These are phyloP conservation scores for Ictidomys tridecemlineatus DNA, from an alignment of 2,113 vertebrate genomes.

Conservation along the genomic window DNA sequence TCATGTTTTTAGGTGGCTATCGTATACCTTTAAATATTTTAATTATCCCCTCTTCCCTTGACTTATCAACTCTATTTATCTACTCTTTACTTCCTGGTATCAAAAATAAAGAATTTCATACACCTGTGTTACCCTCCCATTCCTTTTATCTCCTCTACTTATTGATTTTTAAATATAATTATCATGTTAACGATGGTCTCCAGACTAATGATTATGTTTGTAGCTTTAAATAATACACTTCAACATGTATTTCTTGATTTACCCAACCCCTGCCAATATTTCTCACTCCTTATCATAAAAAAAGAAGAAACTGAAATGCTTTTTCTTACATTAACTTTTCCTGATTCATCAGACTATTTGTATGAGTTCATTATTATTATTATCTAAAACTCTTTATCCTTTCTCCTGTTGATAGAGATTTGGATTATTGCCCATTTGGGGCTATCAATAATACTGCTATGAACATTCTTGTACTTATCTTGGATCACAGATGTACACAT, in stretches of 20 bases:
- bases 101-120: neutral
- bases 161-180: neutral
- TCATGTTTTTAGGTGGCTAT: neutral
- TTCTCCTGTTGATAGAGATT: neutral
- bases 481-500: neutral
- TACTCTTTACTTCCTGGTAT: neutral
- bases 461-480: neutral
- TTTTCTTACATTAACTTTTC: neutral
- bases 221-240: conserved; percentile 56
- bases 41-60: neutral
- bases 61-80: neutral
- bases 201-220: conserved; percentile 65
- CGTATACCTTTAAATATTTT: neutral
- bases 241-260: conserved; percentile 44
- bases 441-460: neutral
- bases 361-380: neutral
- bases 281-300: neutral
- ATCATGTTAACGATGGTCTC: neutral
- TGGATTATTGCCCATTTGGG: neutral
- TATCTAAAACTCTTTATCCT: neutral
- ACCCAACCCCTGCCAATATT: neutral
- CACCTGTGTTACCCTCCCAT: neutral
- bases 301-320: neutral
- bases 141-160: neutral
- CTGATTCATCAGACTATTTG: neutral